Conservation (phyloP, 2,888 invertebrate species). For the Mesorhabditis spiculigera region DNA sequence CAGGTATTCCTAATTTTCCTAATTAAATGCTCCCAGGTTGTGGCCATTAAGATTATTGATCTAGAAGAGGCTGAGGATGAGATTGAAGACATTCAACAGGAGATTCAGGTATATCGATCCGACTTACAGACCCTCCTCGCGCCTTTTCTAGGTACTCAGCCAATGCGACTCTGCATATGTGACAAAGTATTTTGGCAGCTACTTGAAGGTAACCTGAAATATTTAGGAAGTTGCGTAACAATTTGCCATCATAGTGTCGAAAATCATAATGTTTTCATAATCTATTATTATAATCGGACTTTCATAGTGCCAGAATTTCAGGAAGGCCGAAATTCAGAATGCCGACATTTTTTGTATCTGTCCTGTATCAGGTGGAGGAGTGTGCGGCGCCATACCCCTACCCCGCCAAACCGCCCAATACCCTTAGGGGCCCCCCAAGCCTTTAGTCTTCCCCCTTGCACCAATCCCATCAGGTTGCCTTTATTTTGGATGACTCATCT, state of each 20-base stretch:
- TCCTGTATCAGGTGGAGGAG: too few species aligned
- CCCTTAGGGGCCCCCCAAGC: too few species aligned
- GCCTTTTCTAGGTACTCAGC: constrained; percentile 77
- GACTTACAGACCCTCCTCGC: not conserved
- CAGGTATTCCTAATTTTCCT: constrained; percentile 26
- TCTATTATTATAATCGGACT: too few species aligned
- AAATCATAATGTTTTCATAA: not conserved
- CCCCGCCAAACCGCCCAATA: too few species aligned
- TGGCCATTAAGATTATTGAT: constrained; percentile 98
- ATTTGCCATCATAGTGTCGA: constrained; percentile 45
- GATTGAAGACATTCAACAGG: constrained; percentile 99
- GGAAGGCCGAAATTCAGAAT: too few species aligned
- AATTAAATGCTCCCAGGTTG: constrained; percentile 71
- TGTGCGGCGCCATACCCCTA: too few species aligned
- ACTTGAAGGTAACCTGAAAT: constrained; percentile 88
- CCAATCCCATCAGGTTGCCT: too few species aligned
- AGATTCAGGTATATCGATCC: constrained; percentile 61
- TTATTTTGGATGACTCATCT: too few species aligned
- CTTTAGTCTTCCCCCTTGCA: too few species aligned
- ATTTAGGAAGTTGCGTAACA: constrained; percentile 98
- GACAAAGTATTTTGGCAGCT: constrained; percentile 98
- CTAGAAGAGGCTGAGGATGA: constrained; percentile 99
- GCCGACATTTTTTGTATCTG: too few species aligned
- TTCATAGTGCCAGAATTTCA: too few species aligned
- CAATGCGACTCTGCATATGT: constrained; percentile 99